Base-by-base conservation (phyloP, 2,888 invertebrate genomes). In the Keiferia lycopersicella region DNA sequence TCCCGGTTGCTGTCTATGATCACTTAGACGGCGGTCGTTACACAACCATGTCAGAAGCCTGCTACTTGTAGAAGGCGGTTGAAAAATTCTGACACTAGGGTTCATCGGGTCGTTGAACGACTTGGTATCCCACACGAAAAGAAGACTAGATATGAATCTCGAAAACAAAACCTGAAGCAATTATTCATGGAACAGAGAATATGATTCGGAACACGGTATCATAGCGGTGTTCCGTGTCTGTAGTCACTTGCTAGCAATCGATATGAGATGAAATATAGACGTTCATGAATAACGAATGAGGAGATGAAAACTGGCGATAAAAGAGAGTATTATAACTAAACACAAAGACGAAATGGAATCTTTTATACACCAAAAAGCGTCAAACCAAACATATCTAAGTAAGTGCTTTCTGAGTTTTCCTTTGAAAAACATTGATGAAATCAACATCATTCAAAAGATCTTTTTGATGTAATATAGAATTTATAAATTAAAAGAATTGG, bases 231-330 rank as follows among this genome's bases (percentile, higher is more conserved):
- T 65, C 62, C 38, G 48, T 22, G 26, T 62, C 48, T 62, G 41
- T 71, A 71, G 71, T 69, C 66, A 71, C 66, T 72, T 68, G 66
- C 70, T 65, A 65, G 64, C 67, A 70, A 69, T 74, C 77, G 79
- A 82, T 79, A 77, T 73, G 75, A 79, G 71, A 75, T 78, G 77
- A 80, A 81, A 83, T 80, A 83, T 81, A 79, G 78, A 77, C 74
- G 73, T 76, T 81, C 81, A 84, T 84, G 83, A 84, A 86, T 84
- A 85, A 81, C 74, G 72, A 81, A 83, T 82, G 79, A 81, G 78
- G 74, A 74, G 78, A 78, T 83, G 78, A 77, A 80, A 80, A 82
- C 77, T 81, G 75, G 74, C 71, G 76, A 71, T 72, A 73, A 76
- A 75, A 75, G 71, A 70, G 71, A 67, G 73, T 74, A 78, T 76